Base-by-base conservation (phyloP, 2,113 vertebrate species). In the Pipra filicauda region DNA sequence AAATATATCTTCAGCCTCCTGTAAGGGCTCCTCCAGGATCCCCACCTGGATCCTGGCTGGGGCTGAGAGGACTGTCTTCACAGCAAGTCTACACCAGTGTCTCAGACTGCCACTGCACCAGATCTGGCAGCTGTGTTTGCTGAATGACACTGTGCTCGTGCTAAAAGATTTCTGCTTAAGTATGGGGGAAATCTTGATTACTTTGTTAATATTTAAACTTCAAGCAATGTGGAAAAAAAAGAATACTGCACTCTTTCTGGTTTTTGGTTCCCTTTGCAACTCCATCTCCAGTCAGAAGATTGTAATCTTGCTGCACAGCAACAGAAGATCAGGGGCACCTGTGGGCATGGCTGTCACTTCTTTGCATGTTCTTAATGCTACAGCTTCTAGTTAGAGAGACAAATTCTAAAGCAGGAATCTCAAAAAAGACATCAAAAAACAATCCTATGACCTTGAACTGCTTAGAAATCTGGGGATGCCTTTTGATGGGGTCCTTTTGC, bases 291-390 rank as follows among this genome's bases (percentile, higher is more conserved):
- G 9, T 7, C 39, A 89, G 62, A 75, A 64, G 31, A 39, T 23
- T 0, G 0, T 75, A 41, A 74, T 12, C 19, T n/a, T 14, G 2
- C 61, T 85, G 77, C 46, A 33, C 0, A 20, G 30, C 30, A 75
- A 49, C 39, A 91, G 62, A 81, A 70, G 49, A 69, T 43, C 57
- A 44, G 21, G 9, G 10, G 4, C 4, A 64, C 33, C 24, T 2
- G 7, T 51, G 57, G 35, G 61, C 70, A 85, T 2, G 24, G 30
- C 44, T 91, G 30, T 69, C 61, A 82, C 37, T 28, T 61, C 78
- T 82, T 55, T 57, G 44, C 27, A 22, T 44, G 7, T 46, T 82
- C 44, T 92, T 79, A 62, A 19, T 12, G 2, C 30, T 54, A 49
- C n/a, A 83, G 24, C 14, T 82, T 64, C 69, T 48, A 72, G 44